Evolutionary conservation across 35 echinoderm and acorn worm genomes (phyloP).

Genomic region (Stichopus chloronotus): DNA sequence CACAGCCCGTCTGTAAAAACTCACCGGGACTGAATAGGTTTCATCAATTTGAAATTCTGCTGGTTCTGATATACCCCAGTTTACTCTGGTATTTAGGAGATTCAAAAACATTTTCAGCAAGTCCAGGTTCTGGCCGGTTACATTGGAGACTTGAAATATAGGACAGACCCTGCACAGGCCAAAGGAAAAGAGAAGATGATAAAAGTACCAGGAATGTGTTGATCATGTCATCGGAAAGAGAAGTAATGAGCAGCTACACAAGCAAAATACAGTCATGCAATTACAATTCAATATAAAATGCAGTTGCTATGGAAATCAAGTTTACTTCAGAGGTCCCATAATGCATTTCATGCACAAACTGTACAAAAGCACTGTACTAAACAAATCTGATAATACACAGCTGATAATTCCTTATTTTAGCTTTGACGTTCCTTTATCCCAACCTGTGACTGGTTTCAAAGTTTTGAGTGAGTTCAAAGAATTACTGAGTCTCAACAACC

Average conservation of each 20-base stretch:
- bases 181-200: slow-evolving; percentile 37
- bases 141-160: slow-evolving; percentile 99
- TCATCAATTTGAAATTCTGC: slow-evolving; percentile 99
- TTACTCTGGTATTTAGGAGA: slow-evolving; percentile 85
- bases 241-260: not conserved
- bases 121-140: slow-evolving; percentile 89
- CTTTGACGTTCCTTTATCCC: too few species aligned
- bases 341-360: too few species aligned
- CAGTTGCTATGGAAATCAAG: too few species aligned
- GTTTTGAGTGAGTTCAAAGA: too few species aligned
- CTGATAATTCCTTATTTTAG: too few species aligned
- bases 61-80: slow-evolving; percentile 77
- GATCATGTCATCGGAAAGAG: not conserved
- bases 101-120: slow-evolving; percentile 97
- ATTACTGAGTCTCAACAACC: too few species aligned
- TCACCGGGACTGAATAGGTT: slow-evolving; percentile 98
- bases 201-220: not conserved
- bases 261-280: too few species aligned
- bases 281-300: too few species aligned
- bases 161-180: slow-evolving; percentile 86
- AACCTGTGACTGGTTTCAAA: too few species aligned
- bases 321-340: too few species aligned
- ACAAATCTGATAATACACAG: too few species aligned
- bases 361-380: too few species aligned
- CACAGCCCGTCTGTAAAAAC: not conserved